phyloP scores from a whole-genome alignment of 2,113 vertebrate genomes.

The Calonectris borealis region DNA sequence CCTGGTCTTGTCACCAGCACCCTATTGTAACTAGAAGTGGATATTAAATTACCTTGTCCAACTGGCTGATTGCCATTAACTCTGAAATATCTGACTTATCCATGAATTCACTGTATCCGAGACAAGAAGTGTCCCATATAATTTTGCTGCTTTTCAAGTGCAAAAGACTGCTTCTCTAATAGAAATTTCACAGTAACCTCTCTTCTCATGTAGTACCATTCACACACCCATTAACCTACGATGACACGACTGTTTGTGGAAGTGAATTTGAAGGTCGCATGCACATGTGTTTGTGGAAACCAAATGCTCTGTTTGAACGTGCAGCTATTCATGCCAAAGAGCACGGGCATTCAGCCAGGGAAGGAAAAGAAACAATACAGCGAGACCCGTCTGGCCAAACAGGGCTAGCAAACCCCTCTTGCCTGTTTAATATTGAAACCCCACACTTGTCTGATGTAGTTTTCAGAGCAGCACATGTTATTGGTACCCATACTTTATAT shows the following conservation, averaged over 20 bases:
- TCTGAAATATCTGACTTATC: conserved; percentile 23
- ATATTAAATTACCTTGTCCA: neutral
- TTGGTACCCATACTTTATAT: neutral
- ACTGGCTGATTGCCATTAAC: conserved; percentile 61
- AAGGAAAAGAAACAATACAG: neutral
- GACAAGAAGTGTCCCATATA: neutral
- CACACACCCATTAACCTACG: neutral
- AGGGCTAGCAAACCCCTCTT: neutral
- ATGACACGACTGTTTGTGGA: neutral
- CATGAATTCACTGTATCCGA: neutral
- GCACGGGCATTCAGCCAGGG: neutral
- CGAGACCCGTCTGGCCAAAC: neutral
- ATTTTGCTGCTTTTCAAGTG: neutral
- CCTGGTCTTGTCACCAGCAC: conserved; percentile 56
- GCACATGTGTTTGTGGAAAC: neutral
- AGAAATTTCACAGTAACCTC: neutral
- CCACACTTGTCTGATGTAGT: neutral
- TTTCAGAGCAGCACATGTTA: rapidly evolving
- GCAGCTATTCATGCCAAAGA: neutral
- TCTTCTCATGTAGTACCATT: neutral
- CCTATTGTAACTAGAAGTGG: conserved; percentile 54
- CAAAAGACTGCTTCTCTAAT: neutral
- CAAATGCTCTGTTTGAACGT: neutral
- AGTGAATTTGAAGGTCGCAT: neutral
- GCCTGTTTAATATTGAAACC: neutral